These are phyloP conservation scores for Baccha elongata DNA, from an alignment of 2,888 invertebrate genomes.

Conservation along the genomic window DNA sequence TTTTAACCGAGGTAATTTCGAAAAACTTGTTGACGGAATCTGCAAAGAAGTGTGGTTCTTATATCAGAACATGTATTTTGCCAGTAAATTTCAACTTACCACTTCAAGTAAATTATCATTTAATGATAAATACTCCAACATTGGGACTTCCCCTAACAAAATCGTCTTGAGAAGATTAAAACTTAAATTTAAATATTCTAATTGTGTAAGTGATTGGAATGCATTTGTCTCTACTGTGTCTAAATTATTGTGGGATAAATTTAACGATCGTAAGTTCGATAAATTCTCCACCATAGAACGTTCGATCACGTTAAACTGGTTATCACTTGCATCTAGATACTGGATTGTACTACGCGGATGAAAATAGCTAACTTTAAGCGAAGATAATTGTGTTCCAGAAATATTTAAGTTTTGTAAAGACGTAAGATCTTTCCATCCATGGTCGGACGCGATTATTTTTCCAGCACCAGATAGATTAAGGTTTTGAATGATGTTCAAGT, in stretches of 20 bases:
- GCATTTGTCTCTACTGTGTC: conserved; percentile 74
- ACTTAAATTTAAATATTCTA: conserved; percentile 77
- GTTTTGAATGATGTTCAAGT: conserved; percentile 61
- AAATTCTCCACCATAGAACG: conserved; percentile 75
- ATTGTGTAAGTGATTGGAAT: conserved; percentile 73
- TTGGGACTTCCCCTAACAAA: conserved; percentile 75
- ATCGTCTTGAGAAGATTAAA: conserved; percentile 77
- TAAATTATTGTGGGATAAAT: conserved; percentile 78
- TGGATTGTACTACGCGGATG: conserved; percentile 73
- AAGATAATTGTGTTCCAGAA: conserved; percentile 75
- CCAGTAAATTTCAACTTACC: conserved; percentile 66
- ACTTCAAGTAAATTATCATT: conserved; percentile 77
- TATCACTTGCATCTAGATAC: conserved; percentile 79
- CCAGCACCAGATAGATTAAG: conserved; percentile 78
- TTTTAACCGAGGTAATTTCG: conserved; percentile 74
- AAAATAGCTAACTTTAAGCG: conserved; percentile 76
- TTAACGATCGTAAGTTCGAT: conserved; percentile 75
- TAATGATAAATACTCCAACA: conserved; percentile 76
- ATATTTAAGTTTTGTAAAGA: conserved; percentile 78
- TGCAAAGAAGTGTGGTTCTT: conserved; percentile 46
- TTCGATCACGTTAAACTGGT: conserved; percentile 75
- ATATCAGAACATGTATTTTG: not conserved
- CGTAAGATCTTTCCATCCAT: conserved; percentile 77
- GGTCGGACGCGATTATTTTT: conserved; percentile 74
- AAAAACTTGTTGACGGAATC: conserved; percentile 76